Percentiles rank a stretch among this genome's conserved stretches.
Evolutionary conservation across 2,797 vertebrate genomes (phyloP).

Genomic region (Crenichthys baileyi): DNA sequence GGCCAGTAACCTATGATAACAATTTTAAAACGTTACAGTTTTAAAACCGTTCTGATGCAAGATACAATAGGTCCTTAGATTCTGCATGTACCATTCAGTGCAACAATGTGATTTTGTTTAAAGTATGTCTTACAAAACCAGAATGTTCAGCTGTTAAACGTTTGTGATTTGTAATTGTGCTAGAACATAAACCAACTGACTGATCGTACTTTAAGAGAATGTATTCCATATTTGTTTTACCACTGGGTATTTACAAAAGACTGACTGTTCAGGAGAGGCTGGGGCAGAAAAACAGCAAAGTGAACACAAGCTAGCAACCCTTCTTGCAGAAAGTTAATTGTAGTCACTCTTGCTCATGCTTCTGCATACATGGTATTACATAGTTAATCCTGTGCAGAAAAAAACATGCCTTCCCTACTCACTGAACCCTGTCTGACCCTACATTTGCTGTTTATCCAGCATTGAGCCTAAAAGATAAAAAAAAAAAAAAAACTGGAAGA

Average conservation of each 20-base stretch:
- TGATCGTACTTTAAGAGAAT: background rate
- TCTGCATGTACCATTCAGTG: background rate
- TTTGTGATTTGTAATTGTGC: no score
- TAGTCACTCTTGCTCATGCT: conserved; percentile 11
- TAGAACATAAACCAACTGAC: background rate
- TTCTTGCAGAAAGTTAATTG: conserved; percentile 24
- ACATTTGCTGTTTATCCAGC: conserved; percentile 37
- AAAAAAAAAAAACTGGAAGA: conserved; percentile 25
- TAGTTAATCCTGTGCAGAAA: conserved; percentile 55
- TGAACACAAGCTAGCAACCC: conserved; percentile 27
- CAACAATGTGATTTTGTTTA: background rate
- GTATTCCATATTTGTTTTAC: background rate
- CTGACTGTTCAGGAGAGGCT: conserved; percentile 1
- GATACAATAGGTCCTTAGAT: no score
- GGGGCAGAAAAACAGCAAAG: conserved; percentile 16
- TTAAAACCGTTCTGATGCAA: no score
- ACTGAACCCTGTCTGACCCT: conserved; percentile 53
- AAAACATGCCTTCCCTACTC: conserved; percentile 50
- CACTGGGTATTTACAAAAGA: no score
- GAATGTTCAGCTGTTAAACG: background rate
- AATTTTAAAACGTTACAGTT: no score
- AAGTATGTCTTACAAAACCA: background rate
- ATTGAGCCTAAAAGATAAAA: conserved; percentile 19
- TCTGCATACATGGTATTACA: conserved; percentile 33
- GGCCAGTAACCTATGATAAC: no score